phyloP scores from a whole-genome alignment of 2,113 vertebrate genomes.

The Aptenodytes forsteri region DNA sequence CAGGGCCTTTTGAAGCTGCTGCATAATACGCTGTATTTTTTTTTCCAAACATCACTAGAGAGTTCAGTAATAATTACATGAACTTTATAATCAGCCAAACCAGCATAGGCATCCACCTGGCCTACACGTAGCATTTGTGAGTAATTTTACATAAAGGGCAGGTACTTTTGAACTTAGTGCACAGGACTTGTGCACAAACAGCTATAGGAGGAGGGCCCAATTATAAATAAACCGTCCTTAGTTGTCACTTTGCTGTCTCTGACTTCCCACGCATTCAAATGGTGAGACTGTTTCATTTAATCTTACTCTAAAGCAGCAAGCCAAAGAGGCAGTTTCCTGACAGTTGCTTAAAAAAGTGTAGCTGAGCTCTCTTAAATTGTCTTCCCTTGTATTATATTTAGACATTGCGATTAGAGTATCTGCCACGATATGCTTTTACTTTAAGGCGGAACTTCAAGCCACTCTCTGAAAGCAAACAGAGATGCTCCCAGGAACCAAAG shows the following conservation, averaged over 20 bases:
- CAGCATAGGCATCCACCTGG: not conserved
- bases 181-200: constrained; percentile 12
- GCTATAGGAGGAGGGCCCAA: constrained; percentile 1
- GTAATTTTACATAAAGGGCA: constrained; percentile 21
- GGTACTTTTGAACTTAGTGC: not conserved
- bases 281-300: constrained; percentile 62
- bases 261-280: constrained; percentile 61
- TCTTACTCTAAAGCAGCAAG: constrained; percentile 54
- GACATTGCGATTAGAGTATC: constrained; percentile 23
- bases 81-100: constrained; percentile 36
- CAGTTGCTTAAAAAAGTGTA: constrained; percentile 33
- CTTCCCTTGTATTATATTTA: constrained; percentile 45
- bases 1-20: constrained; percentile 35
- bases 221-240: constrained; percentile 45
- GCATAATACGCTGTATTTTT: not conserved
- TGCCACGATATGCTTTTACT: constrained; percentile 23
- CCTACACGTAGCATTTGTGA: not conserved
- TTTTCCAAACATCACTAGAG: not conserved
- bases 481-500: rapidly evolving
- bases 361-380: constrained; percentile 28
- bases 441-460: not conserved
- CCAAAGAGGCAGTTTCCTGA: constrained; percentile 42
- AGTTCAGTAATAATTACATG: constrained; percentile 28
- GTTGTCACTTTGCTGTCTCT: constrained; percentile 60
- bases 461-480: not conserved